Evolutionary conservation across 2,888 invertebrate species (phyloP).

Genomic region (Dicyrtoma fusca): DNA sequence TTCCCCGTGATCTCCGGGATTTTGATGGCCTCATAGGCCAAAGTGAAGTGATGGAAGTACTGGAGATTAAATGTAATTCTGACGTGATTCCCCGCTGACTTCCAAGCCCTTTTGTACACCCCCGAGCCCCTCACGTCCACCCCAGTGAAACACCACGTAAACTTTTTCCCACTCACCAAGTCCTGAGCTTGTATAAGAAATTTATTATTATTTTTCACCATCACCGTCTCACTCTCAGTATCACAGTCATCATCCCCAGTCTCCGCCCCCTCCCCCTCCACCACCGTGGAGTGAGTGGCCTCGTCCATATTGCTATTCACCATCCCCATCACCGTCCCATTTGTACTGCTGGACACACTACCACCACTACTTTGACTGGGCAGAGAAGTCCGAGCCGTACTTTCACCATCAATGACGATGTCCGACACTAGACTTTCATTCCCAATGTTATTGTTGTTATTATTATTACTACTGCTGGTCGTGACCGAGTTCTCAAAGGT

Average conservation of each 20-base stretch:
- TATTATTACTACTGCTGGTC: conserved; percentile 24
- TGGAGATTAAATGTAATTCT: conserved; percentile 48
- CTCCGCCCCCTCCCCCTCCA: neutral
- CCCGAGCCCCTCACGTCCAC: conserved; percentile 34
- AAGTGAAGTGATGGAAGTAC: conserved; percentile 47
- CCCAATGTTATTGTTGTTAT: conserved; percentile 19
- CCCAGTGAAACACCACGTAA: conserved; percentile 51
- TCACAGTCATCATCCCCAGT: conserved; percentile 13
- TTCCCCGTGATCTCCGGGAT: conserved; percentile 46
- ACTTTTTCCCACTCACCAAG: conserved; percentile 48
- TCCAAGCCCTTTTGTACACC: conserved; percentile 49
- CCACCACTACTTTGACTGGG: neutral
- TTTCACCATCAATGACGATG: no score
- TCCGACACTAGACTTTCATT: conserved; percentile 1
- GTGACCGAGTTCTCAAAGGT: conserved; percentile 34
- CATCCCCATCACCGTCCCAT: neutral
- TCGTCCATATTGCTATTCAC: conserved; percentile 5
- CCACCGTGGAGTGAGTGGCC: no score
- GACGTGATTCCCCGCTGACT: conserved; percentile 52
- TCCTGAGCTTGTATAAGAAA: conserved; percentile 32
- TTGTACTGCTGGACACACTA: neutral
- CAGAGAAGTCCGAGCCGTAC: no score
- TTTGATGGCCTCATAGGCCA: conserved; percentile 49
- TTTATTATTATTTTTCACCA: neutral
- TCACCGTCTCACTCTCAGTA: neutral